Conservation (phyloP, 92 coral and sea anemone genomes). For the Zoanthus solanderi region DNA sequence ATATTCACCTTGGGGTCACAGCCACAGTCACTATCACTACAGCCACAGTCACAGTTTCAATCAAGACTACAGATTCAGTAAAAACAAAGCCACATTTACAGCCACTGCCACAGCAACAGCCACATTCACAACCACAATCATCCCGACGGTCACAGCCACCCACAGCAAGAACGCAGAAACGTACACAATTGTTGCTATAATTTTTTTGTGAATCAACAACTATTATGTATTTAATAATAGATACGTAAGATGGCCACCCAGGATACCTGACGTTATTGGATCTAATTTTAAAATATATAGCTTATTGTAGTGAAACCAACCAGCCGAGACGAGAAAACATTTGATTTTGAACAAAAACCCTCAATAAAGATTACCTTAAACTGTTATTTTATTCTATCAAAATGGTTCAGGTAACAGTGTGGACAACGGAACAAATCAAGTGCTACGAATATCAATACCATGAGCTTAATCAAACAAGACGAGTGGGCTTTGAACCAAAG, state of each 20-base stretch:
- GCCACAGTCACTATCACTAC: background rate
- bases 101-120: background rate
- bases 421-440: slow-evolving; percentile 13
- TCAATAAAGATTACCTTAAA: background rate
- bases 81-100: too few relatives aligned
- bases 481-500: slow-evolving; percentile 12
- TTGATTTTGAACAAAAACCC: slow-evolving; percentile 10
- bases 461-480: slow-evolving; percentile 34
- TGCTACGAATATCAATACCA: slow-evolving; percentile 19
- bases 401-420: slow-evolving; percentile 23
- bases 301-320: slow-evolving; percentile 9
- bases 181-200: background rate
- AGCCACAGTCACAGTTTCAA: background rate
- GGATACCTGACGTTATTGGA: background rate
- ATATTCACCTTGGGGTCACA: background rate
- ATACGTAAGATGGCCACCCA: background rate
- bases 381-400: slow-evolving; percentile 16
- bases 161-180: background rate
- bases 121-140: too few relatives aligned
- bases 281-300: background rate
- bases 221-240: slow-evolving; percentile 7
- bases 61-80: background rate
- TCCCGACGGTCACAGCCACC: too few relatives aligned
- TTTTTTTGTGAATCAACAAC: background rate
- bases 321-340: slow-evolving; percentile 8